These are phyloP conservation scores for Plagodis dolabraria DNA, from an alignment of 2,888 invertebrate genomes.

Conservation along the genomic window DNA sequence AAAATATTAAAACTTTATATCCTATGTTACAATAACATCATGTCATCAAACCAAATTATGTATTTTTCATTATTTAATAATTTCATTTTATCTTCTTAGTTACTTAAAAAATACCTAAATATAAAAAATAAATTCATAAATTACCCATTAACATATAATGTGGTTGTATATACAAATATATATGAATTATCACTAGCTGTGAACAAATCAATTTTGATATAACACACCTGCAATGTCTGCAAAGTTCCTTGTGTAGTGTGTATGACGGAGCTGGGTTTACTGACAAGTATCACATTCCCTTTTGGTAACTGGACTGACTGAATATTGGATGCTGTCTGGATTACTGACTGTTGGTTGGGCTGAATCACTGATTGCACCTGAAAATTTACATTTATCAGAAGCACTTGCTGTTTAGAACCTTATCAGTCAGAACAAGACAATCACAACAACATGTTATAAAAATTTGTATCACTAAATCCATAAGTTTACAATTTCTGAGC, in stretches of 20 bases:
- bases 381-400: constrained; percentile 46
- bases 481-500: too few species aligned
- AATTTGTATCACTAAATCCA: not conserved
- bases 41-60: too few species aligned
- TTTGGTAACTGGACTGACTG: constrained; percentile 93
- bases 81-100: too few species aligned
- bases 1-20: too few species aligned
- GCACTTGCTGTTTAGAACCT: constrained; percentile 10
- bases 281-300: constrained; percentile 94
- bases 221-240: constrained; percentile 92
- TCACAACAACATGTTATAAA: not conserved
- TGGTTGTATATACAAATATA: too few species aligned
- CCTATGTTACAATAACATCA: too few species aligned
- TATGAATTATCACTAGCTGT: not conserved
- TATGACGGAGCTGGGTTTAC: constrained; percentile 96
- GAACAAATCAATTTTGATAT: constrained; percentile 9
- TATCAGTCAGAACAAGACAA: constrained; percentile 1
- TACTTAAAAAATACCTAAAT: too few species aligned
- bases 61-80: too few species aligned
- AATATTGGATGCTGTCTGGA: constrained; percentile 95
- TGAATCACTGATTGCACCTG: constrained; percentile 98
- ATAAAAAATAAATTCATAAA: too few species aligned
- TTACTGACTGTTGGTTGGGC: constrained; percentile 97
- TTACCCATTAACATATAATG: too few species aligned
- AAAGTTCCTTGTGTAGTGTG: constrained; percentile 95